Conservation (phyloP, 2,113 vertebrate genomes). For the Coptodon rendalli region DNA sequence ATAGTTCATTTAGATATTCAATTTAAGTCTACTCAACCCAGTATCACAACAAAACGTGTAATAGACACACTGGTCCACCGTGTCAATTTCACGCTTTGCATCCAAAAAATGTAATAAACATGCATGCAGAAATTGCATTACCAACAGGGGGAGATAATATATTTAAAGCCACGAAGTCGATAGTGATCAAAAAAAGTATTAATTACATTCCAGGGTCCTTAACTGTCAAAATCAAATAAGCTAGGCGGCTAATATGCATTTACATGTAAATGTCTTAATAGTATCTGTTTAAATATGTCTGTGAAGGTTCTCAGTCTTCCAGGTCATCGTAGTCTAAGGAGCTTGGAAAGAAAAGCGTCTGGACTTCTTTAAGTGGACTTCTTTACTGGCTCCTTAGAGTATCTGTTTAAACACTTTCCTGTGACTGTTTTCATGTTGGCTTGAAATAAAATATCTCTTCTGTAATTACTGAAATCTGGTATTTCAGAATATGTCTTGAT, state of each 20-base stretch:
- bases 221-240: not conserved
- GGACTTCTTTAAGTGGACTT: not conserved
- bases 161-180: not conserved
- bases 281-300: not conserved
- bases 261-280: not conserved
- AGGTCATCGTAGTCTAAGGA: not conserved
- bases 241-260: not conserved
- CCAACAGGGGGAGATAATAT: not conserved
- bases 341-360: not conserved
- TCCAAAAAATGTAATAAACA: not conserved
- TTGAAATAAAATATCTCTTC: not conserved
- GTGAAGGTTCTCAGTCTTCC: not conserved
- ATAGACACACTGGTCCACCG: not conserved
- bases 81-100: not conserved
- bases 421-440: not conserved
- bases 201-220: not conserved
- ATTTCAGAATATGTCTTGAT: not conserved
- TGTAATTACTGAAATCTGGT: not conserved
- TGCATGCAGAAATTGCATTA: not conserved
- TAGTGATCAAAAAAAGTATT: not conserved
- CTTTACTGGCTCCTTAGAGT: not conserved
- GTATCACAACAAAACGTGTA: not conserved
- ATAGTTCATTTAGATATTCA: not conserved
- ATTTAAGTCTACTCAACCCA: not conserved
- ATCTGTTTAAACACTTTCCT: not conserved